Evolutionary conservation across 1,140 invertebrate species (phyloP), one percentile per base, ranked within the genome.

Genomic region (Drosophila nannoptera): DNA sequence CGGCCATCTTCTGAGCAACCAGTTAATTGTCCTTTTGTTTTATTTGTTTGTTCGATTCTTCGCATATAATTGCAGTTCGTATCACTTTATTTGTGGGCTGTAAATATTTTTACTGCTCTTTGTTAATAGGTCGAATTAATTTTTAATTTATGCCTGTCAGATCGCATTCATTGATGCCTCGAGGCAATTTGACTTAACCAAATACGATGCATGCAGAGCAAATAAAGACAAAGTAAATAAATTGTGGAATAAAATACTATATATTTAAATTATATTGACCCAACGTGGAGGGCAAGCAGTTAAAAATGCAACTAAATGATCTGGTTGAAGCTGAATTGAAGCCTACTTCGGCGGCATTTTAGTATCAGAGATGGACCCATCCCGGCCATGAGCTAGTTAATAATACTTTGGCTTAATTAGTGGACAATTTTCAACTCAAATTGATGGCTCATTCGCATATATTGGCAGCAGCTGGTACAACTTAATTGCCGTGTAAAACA

Each of bases 401-500:
- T 53, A 36, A 48, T 58, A 35, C 50, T 55, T 32, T 7, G 14
- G 14, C 35, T 9, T 46, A 70, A 54, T 59, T 53, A 66, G 54
- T 48, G 63, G 31, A 42, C 8, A 40, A 70, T 36, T 45, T 42
- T 40, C 61, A 65, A 65, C 65, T 69, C 38, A 35, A 52, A 65
- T 69, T 43, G 59, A 70, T 77, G 43, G 62, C 22, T 12, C 53
- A 54, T 31, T 76, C 29, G 45, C 46, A 48, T 40, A 45, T 32
- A 71, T 56, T 67, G 69, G 56, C 56, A 71, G 45, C 74, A 69
- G 36, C 65, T 62, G 62, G 22, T 54, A 77, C 80, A 80, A 86
- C 59, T 77, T 84, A 84, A 84, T 84, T 84, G 81, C 50, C 77
- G 48, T 83, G 80, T 80, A 76, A 73, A 86, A 73, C 80, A 83